A percentile compares a stretch with the other conserved stretches of the same genome.
Evolutionary conservation across 2,888 invertebrate species (phyloP).

Genomic region (Erebia aethiops): DNA sequence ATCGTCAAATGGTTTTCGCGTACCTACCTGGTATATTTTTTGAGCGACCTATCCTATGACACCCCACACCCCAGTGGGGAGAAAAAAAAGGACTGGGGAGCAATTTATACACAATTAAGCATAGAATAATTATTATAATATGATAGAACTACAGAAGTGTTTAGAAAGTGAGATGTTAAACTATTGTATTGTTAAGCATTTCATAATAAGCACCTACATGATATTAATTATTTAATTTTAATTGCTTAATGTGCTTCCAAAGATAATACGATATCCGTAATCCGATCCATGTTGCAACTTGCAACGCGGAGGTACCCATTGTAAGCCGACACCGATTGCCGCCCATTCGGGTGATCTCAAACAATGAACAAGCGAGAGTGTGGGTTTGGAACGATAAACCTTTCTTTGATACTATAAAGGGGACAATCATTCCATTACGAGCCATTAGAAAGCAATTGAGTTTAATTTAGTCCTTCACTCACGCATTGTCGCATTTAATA

Average conservation of each 20-base stretch:
- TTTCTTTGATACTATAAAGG: conserved; percentile 38
- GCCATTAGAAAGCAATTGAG: conserved; percentile 44
- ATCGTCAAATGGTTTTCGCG: no score
- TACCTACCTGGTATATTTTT: no score
- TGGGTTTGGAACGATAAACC: conserved; percentile 33
- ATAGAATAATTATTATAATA: background rate
- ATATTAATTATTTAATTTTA: background rate
- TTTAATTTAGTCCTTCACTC: conserved; percentile 38
- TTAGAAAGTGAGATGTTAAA: background rate
- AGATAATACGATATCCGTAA: conserved; percentile 4
- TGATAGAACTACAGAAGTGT: background rate
- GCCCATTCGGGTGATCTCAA: conserved; percentile 29
- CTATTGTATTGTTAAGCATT: background rate
- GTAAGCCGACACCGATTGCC: conserved; percentile 30
- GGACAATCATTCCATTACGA: conserved; percentile 42
- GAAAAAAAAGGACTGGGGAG: no score
- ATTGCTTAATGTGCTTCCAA: background rate
- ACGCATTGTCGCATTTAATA: conserved; percentile 24
- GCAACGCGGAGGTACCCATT: conserved; percentile 24
- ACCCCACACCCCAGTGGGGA: no score
- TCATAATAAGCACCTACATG: background rate
- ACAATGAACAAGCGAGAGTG: conserved; percentile 38
- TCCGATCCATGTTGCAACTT: conserved; percentile 6
- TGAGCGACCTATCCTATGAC: no score
- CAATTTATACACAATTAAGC: no score